Conservation (phyloP, 2,888 invertebrate genomes). For the Pinctada fucata region DNA sequence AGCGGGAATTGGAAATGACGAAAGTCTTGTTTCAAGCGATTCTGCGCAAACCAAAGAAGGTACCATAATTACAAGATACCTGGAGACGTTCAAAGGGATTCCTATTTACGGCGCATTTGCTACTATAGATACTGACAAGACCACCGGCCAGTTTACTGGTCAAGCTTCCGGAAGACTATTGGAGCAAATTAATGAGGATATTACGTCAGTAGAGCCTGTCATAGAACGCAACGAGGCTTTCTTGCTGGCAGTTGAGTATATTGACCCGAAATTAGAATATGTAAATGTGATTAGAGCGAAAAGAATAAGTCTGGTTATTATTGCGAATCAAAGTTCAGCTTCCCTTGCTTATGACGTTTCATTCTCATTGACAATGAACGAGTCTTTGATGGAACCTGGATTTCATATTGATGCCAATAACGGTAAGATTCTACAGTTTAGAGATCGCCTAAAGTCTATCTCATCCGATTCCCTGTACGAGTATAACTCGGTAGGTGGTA, state of each 20-base stretch:
- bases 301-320: conserved; percentile 12
- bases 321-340: neutral
- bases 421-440: conserved; percentile 18
- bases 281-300: neutral
- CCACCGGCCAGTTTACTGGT: conserved; percentile 32
- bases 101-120: conserved; percentile 33
- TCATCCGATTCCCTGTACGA: neutral
- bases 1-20: neutral
- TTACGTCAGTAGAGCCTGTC: conserved; percentile 5
- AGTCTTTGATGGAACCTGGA: conserved; percentile 10
- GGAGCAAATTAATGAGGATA: conserved; percentile 20
- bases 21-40: neutral
- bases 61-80: conserved; percentile 20
- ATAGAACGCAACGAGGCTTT: conserved; percentile 14
- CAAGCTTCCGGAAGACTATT: conserved; percentile 34
- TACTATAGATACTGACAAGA: conserved; percentile 32
- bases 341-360: conserved; percentile 31
- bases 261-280: neutral
- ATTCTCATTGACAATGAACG: conserved; percentile 4
- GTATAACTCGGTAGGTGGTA: conserved; percentile 42
- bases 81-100: conserved; percentile 36
- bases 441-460: conserved; percentile 4
- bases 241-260: neutral
- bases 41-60: conserved; percentile 26
- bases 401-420: conserved; percentile 36